Evolutionary conservation across 2,797 vertebrate genomes (phyloP).

Genomic region (Sebastolobus altivelis): DNA sequence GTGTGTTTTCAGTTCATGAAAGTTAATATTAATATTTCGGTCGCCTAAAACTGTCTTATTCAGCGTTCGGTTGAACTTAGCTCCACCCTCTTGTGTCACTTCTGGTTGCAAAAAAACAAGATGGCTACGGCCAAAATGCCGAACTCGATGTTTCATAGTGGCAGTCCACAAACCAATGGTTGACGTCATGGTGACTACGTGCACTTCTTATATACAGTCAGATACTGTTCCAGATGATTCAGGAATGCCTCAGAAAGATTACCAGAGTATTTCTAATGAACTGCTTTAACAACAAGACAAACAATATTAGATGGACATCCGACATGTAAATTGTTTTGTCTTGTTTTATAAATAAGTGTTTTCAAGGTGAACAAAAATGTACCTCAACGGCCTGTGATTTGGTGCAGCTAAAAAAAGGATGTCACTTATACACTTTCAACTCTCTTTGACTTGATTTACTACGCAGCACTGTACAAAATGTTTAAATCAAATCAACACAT

Average conservation of each 20-base stretch:
- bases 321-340: neutral
- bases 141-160: too few species aligned
- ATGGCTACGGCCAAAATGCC: too few species aligned
- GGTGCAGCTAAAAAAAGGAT: neutral
- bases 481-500: slow-evolving; percentile 19
- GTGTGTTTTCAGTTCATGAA: too few species aligned
- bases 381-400: neutral
- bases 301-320: neutral
- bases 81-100: too few species aligned
- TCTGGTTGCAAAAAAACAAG: too few species aligned
- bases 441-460: neutral
- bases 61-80: too few species aligned
- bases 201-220: too few species aligned
- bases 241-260: neutral
- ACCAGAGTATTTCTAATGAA: neutral
- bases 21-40: too few species aligned
- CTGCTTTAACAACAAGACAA: neutral
- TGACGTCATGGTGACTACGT: too few species aligned
- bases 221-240: neutral
- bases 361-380: neutral
- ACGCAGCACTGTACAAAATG: neutral
- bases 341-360: neutral
- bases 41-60: too few species aligned
- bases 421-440: neutral
- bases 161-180: too few species aligned